A percentile compares a stretch with the other conserved stretches of the same genome.
Evolutionary conservation across 2,113 vertebrate species (phyloP).

Genomic region (Phasianus colchicus): DNA sequence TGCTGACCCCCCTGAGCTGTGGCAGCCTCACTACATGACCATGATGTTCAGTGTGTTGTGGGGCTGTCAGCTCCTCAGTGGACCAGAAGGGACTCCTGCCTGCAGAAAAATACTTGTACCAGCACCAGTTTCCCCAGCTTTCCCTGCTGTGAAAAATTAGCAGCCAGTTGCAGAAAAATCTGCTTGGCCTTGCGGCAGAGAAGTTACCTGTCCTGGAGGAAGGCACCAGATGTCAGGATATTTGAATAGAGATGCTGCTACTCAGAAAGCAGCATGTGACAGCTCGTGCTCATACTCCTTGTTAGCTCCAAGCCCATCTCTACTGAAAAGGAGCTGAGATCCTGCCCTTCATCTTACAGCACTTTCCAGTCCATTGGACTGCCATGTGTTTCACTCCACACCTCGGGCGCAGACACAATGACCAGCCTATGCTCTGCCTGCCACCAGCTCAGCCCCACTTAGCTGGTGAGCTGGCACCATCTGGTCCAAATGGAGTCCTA

Average conservation of each 20-base stretch:
- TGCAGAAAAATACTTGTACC: background rate
- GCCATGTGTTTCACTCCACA: background rate
- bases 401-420: fast-evolving
- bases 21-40: too few relatives aligned
- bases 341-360: background rate
- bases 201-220: background rate
- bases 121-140: background rate
- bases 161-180: background rate
- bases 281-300: background rate
- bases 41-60: fast-evolving
- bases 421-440: background rate
- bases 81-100: background rate
- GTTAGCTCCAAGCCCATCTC: background rate
- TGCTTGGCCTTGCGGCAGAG: background rate
- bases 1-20: background rate
- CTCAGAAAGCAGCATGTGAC: background rate
- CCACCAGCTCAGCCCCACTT: background rate
- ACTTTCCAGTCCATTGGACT: background rate
- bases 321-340: background rate
- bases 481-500: background rate
- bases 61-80: background rate
- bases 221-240: background rate
- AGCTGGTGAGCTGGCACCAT: background rate
- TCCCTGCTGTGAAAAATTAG: background rate
- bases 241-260: background rate